These are phyloP conservation scores for Coenobita brevimanus DNA, from an alignment of 1,140 invertebrate genomes.

Conservation along the genomic window DNA sequence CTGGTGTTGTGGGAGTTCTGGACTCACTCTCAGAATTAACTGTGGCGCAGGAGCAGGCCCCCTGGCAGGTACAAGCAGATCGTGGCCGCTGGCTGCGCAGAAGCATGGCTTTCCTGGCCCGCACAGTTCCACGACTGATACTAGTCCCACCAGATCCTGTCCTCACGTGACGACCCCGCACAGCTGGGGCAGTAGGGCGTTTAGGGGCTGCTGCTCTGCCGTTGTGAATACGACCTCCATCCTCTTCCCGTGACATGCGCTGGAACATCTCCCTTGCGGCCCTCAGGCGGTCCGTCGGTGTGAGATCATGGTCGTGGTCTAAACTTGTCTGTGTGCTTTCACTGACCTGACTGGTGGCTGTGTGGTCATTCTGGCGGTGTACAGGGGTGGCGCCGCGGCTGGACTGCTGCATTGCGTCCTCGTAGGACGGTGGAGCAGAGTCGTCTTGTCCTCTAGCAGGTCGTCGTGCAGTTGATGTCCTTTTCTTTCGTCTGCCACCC, in stretches of 20 bases:
- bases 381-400: not conserved
- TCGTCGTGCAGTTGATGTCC: not conserved
- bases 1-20: not conserved
- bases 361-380: not conserved
- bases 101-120: slow-evolving; percentile 48
- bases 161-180: not conserved
- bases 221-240: not conserved
- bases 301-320: slow-evolving; percentile 15
- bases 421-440: slow-evolving; percentile 57
- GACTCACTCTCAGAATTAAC: not conserved
- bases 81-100: slow-evolving; percentile 2
- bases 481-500: slow-evolving; percentile 25
- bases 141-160: not conserved
- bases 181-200: slow-evolving; percentile 10
- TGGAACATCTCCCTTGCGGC: slow-evolving; percentile 50
- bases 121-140: slow-evolving; percentile 54
- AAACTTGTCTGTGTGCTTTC: slow-evolving; percentile 50
- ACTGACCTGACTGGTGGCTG: slow-evolving; percentile 15
- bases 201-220: not conserved
- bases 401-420: slow-evolving; percentile 38
- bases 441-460: slow-evolving; percentile 28
- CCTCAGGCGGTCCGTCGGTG: slow-evolving; percentile 35
- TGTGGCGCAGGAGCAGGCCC: slow-evolving; percentile 50
- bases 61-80: not conserved
- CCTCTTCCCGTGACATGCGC: slow-evolving; percentile 20